phyloP scores from a whole-genome alignment of 2,888 invertebrate species.

The Dexiosoma caninum region DNA sequence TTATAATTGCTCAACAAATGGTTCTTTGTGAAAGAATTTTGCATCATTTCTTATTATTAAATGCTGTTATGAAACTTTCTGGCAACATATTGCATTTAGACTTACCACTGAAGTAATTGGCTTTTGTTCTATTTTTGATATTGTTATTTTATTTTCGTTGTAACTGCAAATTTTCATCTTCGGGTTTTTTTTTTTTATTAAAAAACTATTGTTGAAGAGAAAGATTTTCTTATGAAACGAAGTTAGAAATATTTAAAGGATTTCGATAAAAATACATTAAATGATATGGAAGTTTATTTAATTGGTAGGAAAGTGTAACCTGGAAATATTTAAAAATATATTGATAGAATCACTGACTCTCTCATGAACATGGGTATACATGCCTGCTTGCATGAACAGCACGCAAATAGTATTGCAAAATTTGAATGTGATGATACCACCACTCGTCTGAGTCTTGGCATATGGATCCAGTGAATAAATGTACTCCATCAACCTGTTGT shows the following conservation, averaged over 20 bases:
- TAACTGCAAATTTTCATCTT: neutral
- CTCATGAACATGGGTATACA: no score
- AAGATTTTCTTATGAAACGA: conserved; percentile 20
- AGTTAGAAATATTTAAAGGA: conserved; percentile 15
- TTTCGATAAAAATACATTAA: neutral
- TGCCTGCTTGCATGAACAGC: no score
- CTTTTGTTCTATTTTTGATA: conserved; percentile 18
- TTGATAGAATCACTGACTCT: no score
- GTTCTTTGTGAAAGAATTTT: conserved; percentile 51
- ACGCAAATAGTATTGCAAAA: no score
- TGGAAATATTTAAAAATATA: no score
- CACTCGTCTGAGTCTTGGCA: no score
- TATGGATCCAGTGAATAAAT: no score
- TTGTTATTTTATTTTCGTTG: neutral
- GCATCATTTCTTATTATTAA: conserved; percentile 50
- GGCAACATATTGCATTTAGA: conserved; percentile 64
- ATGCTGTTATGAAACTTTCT: conserved; percentile 63
- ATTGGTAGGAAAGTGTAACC: neutral
- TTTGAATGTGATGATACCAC: no score
- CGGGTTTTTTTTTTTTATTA: neutral
- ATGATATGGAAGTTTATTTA: neutral
- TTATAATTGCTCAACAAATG: conserved; percentile 60
- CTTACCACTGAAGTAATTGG: conserved; percentile 60
- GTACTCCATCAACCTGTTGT: no score
- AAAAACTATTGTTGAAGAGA: neutral